phyloP scores from a whole-genome alignment of 2,113 vertebrate species.

The Onychostoma macrolepis region DNA sequence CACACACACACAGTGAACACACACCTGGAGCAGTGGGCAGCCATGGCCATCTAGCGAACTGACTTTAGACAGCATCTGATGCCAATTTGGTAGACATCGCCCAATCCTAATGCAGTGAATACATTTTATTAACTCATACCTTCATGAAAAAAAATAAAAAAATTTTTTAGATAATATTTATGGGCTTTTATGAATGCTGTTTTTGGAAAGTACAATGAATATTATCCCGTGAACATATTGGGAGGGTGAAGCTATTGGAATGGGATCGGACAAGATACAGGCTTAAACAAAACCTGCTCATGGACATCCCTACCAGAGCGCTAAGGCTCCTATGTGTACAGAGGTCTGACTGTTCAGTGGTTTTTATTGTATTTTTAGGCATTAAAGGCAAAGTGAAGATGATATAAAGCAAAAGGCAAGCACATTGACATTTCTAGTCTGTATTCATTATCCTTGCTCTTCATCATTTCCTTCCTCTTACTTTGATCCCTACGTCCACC shows the following conservation, averaged over 20 bases:
- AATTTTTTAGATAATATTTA: background rate
- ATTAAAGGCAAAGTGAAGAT: slow-evolving; percentile 20
- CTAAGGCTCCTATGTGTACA: background rate
- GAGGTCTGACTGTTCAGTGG: background rate
- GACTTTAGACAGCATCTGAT: too few species aligned
- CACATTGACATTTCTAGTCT: slow-evolving; percentile 8
- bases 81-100: too few species aligned
- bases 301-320: background rate
- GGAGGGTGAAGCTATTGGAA: background rate
- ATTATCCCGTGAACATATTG: background rate
- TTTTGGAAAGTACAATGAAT: background rate
- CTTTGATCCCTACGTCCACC: background rate
- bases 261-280: background rate
- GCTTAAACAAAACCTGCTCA: background rate
- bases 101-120: too few species aligned
- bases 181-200: background rate
- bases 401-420: slow-evolving; percentile 12
- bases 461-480: slow-evolving; percentile 5
- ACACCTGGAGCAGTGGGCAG: too few species aligned
- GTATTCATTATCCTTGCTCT: slow-evolving; percentile 17
- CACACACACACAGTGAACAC: too few species aligned
- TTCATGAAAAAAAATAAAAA: too few species aligned
- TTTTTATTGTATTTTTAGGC: slow-evolving; percentile 17
- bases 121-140: too few species aligned
- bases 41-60: too few species aligned